Evolutionary conservation across 2,888 invertebrate genomes (phyloP).

Genomic region (Platerodrilus igneus): DNA sequence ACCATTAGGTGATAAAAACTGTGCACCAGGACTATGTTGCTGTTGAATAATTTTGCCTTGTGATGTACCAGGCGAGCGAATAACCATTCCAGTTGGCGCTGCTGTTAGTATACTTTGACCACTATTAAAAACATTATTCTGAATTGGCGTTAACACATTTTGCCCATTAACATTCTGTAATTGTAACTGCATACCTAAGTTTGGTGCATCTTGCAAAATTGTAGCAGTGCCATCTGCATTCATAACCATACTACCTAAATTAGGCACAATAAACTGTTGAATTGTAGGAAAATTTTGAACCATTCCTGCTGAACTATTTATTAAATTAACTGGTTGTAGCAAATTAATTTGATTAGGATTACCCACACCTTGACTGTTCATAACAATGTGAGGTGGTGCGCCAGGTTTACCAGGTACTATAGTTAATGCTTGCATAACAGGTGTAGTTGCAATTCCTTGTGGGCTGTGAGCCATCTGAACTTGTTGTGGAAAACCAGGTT

Average conservation of each 20-base stretch:
- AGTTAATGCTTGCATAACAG: constrained; percentile 70
- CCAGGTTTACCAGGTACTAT: constrained; percentile 73
- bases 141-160: constrained; percentile 69
- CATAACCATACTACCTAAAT: constrained; percentile 77
- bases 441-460: constrained; percentile 61
- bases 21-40: constrained; percentile 62
- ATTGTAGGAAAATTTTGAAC: constrained; percentile 74
- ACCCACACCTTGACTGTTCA: constrained; percentile 63
- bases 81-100: constrained; percentile 70
- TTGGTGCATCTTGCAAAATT: constrained; percentile 63
- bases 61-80: constrained; percentile 65
- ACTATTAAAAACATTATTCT: constrained; percentile 62
- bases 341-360: constrained; percentile 65
- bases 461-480: constrained; percentile 66
- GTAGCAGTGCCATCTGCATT: constrained; percentile 69
- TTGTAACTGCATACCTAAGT: constrained; percentile 69
- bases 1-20: constrained; percentile 68
- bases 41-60: constrained; percentile 68
- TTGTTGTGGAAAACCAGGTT: constrained; percentile 62
- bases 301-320: constrained; percentile 64
- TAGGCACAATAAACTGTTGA: constrained; percentile 80
- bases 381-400: constrained; percentile 68
- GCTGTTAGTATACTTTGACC: constrained; percentile 62
- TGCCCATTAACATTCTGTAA: constrained; percentile 77
- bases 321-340: constrained; percentile 75